Percentiles rank a stretch among this genome's conserved stretches.
Evolutionary conservation across 2,797 vertebrate genomes (phyloP).

Genomic region (Streptopelia turtur): DNA sequence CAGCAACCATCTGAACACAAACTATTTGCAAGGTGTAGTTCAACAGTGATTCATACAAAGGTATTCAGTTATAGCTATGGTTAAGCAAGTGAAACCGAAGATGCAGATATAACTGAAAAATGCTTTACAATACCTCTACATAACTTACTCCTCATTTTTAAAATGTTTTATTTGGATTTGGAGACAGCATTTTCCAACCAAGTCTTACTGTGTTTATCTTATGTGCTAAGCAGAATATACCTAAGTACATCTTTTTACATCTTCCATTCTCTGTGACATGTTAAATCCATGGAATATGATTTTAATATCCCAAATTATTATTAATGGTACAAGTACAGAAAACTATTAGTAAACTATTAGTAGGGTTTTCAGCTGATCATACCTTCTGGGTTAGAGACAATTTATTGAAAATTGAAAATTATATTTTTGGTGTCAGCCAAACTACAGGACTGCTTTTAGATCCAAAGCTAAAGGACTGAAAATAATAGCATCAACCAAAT

Average conservation of each 20-base stretch:
- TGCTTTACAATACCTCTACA: not conserved
- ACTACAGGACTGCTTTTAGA: not conserved
- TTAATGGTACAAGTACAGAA: not conserved
- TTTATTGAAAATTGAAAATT: not conserved
- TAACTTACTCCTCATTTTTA: not conserved
- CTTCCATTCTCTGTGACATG: not conserved
- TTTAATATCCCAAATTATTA: not conserved
- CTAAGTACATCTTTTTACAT: not conserved
- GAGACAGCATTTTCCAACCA: not conserved
- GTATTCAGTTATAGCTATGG: not conserved
- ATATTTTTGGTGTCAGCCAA: not conserved
- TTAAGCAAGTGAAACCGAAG: not conserved
- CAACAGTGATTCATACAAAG: not conserved
- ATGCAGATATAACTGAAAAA: not conserved
- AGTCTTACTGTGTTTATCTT: not conserved
- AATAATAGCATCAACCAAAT: not conserved
- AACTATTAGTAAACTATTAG: not conserved
- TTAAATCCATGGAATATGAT: not conserved
- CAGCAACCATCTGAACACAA: not conserved
- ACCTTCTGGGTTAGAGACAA: not conserved
- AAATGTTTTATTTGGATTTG: not conserved
- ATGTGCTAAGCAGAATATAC: not conserved
- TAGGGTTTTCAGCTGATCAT: not conserved
- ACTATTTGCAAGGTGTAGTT: not conserved
- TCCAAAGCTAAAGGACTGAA: not conserved